Evolutionary conservation across 1,140 invertebrate species (phyloP).

Genomic region (Drosophila truncata): DNA sequence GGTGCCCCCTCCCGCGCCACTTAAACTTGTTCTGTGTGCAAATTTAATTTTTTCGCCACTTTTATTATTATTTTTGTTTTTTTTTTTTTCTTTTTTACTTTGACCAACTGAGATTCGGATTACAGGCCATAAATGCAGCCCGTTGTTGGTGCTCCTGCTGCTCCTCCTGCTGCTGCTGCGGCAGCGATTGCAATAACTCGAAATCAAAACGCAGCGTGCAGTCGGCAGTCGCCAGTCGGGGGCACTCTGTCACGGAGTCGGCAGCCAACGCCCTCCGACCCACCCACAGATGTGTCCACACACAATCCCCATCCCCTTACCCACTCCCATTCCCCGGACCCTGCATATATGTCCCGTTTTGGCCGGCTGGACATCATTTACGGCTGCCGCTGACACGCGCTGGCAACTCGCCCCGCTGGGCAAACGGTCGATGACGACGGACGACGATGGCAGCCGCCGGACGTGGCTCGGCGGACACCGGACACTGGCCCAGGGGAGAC

Average conservation of each 20-base stretch:
- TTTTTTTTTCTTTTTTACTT: slow-evolving; percentile 5
- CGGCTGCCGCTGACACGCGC: slow-evolving; percentile 77
- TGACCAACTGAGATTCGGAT: slow-evolving; percentile 75
- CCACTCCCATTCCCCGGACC: background rate
- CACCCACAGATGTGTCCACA: slow-evolving; percentile 44
- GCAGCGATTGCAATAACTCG: slow-evolving; percentile 69
- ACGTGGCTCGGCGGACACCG: slow-evolving; percentile 38
- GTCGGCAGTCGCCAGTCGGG: slow-evolving; percentile 25
- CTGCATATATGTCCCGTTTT: slow-evolving; percentile 10
- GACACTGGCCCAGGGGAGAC: slow-evolving; percentile 10
- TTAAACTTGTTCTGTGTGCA: slow-evolving; percentile 79
- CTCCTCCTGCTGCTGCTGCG: slow-evolving; percentile 19
- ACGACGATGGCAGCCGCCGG: slow-evolving; percentile 29
- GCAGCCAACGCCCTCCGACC: slow-evolving; percentile 52
- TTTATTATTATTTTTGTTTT: background rate
- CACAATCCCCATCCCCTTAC: slow-evolving; percentile 9
- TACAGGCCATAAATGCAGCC: slow-evolving; percentile 69
- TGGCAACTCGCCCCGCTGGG: slow-evolving; percentile 63
- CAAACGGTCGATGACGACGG: slow-evolving; percentile 43
- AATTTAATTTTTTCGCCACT: slow-evolving; percentile 76
- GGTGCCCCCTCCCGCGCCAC: slow-evolving; percentile 31
- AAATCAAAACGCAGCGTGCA: slow-evolving; percentile 77
- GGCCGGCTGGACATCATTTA: slow-evolving; percentile 72
- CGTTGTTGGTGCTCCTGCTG: slow-evolving; percentile 15
- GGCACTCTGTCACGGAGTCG: slow-evolving; percentile 70